Evolutionary conservation across 2,113 vertebrate species (phyloP).

Genomic region (Mirounga angustirostris): DNA sequence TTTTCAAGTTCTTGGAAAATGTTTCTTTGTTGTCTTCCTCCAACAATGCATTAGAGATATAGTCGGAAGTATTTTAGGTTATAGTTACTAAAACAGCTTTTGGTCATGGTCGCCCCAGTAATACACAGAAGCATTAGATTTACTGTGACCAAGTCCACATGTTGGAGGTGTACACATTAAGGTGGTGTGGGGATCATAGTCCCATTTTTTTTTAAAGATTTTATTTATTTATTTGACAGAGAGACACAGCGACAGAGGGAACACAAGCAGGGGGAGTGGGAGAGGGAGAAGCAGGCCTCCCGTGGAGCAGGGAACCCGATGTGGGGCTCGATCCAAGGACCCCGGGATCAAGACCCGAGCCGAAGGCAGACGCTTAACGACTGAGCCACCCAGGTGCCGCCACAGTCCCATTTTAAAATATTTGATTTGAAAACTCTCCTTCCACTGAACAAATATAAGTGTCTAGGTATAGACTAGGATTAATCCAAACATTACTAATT

Average conservation of each 20-base stretch:
- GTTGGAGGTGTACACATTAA: neutral
- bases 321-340: no score
- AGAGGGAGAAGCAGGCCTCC: no score
- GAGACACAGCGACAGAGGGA: no score
- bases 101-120: neutral
- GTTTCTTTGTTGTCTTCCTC: neutral
- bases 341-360: no score
- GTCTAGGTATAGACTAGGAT: neutral
- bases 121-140: neutral
- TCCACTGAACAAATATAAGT: neutral
- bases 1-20: conserved; percentile 3
- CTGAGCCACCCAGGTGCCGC: no score
- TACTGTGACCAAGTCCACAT: neutral
- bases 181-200: neutral
- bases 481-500: neutral
- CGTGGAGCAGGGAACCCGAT: no score
- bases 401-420: neutral
- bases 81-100: neutral
- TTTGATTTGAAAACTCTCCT: neutral
- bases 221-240: no score
- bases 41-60: neutral
- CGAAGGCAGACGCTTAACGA: no score
- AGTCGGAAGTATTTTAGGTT: neutral
- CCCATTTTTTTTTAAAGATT: neutral
- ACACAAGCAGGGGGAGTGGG: no score